These are phyloP conservation scores for Raillietiella orientalis DNA, from an alignment of 2,888 invertebrate genomes.

Conservation along the genomic window DNA sequence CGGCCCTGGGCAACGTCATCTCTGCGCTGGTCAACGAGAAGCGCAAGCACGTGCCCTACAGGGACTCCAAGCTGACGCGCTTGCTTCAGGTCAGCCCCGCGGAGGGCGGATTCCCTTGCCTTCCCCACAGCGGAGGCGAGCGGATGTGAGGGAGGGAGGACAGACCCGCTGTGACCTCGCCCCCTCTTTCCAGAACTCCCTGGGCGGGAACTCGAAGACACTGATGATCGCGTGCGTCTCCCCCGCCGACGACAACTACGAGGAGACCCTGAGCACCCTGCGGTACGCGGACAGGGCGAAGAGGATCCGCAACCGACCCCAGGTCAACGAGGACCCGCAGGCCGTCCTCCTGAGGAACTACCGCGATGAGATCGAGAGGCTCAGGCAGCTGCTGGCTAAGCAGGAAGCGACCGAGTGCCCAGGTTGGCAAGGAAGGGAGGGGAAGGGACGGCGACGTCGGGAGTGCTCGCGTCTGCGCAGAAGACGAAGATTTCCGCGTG, in stretches of 20 bases:
- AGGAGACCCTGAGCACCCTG: slow-evolving; percentile 46
- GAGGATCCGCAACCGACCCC: slow-evolving; percentile 51
- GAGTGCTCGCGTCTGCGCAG: no score
- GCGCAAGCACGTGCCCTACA: slow-evolving; percentile 41
- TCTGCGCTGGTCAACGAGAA: slow-evolving; percentile 52
- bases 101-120: no score
- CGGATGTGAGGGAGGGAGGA: neutral
- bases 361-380: slow-evolving; percentile 42
- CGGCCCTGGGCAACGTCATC: slow-evolving; percentile 62
- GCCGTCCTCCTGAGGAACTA: slow-evolving; percentile 53
- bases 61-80: slow-evolving; percentile 55
- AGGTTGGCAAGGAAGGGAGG: neutral
- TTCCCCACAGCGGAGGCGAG: no score
- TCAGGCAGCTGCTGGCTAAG: slow-evolving; percentile 20
- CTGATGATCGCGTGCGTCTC: slow-evolving; percentile 60
- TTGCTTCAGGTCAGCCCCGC: slow-evolving; percentile 23
- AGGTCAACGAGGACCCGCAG: slow-evolving; percentile 63
- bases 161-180: no score
- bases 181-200: slow-evolving; percentile 27
- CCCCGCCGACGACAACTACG: slow-evolving; percentile 46
- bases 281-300: slow-evolving; percentile 56
- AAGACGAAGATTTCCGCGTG: no score
- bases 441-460: neutral
- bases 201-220: slow-evolving; percentile 62
- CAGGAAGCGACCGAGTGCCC: slow-evolving; percentile 6